Evolutionary conservation across 2,113 vertebrate genomes (phyloP).

Genomic region (Rattus norvegicus): DNA sequence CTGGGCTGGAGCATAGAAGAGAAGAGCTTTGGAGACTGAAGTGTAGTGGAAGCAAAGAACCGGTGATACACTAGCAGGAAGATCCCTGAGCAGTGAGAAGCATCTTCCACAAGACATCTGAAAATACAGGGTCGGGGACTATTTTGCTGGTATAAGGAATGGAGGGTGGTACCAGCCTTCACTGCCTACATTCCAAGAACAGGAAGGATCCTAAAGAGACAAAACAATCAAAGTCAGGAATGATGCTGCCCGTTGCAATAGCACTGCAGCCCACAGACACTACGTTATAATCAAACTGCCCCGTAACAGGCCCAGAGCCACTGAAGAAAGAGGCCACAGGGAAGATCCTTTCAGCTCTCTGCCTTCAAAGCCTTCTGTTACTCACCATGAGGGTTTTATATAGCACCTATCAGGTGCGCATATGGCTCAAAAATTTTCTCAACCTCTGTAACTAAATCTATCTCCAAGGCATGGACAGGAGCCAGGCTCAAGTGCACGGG

Average conservation of each 20-base stretch:
- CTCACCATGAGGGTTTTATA: slow-evolving; percentile 9
- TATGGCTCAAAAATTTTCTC: slow-evolving; percentile 52
- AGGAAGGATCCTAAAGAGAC: not conserved
- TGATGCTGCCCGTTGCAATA: not conserved
- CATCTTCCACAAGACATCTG: not conserved
- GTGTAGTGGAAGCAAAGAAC: slow-evolving; percentile 40
- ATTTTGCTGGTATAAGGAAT: not conserved
- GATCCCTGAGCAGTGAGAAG: not conserved
- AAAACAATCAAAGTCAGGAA: not conserved
- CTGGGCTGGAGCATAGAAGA: not conserved
- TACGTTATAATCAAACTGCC: not conserved
- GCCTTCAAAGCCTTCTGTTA: slow-evolving; percentile 37
- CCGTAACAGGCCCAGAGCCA: not conserved
- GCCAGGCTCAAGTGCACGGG: slow-evolving; percentile 35
- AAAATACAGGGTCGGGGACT: not conserved
- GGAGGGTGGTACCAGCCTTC: not conserved
- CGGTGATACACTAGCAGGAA: not conserved
- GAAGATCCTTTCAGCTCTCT: slow-evolving; percentile 28
- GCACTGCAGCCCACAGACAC: not conserved
- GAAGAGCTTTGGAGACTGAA: not conserved
- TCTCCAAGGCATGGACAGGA: slow-evolving; percentile 40
- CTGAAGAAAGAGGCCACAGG: not conserved
- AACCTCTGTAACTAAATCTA: slow-evolving; percentile 55
- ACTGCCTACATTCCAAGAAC: not conserved
- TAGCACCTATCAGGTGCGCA: slow-evolving; percentile 64